These are phyloP conservation scores for Norana najaformis DNA, from an alignment of 2,888 invertebrate species.

Conservation along the genomic window DNA sequence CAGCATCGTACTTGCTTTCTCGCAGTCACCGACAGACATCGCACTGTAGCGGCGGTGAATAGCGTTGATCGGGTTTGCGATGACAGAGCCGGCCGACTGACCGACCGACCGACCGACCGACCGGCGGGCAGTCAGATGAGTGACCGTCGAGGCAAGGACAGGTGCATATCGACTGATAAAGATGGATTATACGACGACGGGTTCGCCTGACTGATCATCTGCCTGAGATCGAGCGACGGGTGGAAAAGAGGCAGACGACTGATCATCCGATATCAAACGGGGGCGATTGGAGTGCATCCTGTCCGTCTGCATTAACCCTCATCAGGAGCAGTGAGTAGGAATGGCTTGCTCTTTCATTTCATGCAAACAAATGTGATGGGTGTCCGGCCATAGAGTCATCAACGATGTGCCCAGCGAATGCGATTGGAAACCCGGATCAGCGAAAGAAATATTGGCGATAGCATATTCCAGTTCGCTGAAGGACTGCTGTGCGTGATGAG, in stretches of 20 bases:
- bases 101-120: not conserved
- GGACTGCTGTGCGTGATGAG: not conserved
- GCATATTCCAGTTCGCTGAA: not conserved
- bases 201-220: not conserved
- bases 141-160: not conserved
- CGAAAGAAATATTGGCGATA: not conserved
- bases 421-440: not conserved
- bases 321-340: not conserved
- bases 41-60: not conserved
- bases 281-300: not conserved
- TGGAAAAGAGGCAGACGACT: not conserved
- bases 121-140: not conserved
- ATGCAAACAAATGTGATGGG: not conserved
- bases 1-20: too few species aligned
- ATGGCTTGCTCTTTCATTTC: not conserved
- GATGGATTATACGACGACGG: not conserved
- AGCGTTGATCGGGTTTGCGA: not conserved
- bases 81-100: not conserved
- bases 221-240: not conserved
- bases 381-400: not conserved
- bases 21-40: not conserved
- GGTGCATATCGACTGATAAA: not conserved
- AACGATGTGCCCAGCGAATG: not conserved
- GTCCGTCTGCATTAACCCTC: constrained; percentile 13
- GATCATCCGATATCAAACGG: not conserved